Percentiles rank a stretch among this genome's conserved stretches.
Conservation (phyloP, 2,888 invertebrate genomes). For the Labia minor region DNA sequence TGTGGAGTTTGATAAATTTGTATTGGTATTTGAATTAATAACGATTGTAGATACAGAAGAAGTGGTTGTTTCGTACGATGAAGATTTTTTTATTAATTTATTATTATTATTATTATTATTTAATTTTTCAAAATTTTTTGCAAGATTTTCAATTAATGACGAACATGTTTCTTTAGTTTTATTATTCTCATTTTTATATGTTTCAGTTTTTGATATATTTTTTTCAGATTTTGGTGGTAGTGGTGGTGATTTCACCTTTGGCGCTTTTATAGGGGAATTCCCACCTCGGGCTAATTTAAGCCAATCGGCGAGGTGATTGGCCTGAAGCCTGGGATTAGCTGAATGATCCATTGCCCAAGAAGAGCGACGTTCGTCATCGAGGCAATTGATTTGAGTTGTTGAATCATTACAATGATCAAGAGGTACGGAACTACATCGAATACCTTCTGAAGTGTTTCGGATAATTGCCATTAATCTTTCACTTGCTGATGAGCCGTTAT, state of each 20-base stretch:
- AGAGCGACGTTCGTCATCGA: background rate
- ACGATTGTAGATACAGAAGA: background rate
- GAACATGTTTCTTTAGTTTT: background rate
- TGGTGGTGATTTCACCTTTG: background rate
- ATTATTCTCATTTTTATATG: background rate
- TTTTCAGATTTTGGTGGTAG: slow-evolving; percentile 4
- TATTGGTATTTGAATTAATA: too few species aligned
- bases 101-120: too few species aligned
- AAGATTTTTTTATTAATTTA: background rate
- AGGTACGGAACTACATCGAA: background rate
- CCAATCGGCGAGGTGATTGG: slow-evolving; percentile 41
- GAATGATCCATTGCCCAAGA: background rate
- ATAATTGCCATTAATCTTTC: background rate
- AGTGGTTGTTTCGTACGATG: background rate
- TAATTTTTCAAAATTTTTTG: background rate
- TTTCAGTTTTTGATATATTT: too few species aligned
- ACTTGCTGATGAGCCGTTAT: background rate
- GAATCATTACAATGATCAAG: background rate
- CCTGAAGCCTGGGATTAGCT: slow-evolving; percentile 30
- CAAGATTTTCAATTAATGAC: background rate
- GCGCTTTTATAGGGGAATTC: background rate
- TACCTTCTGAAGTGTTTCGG: background rate
- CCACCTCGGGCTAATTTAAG: slow-evolving; percentile 36
- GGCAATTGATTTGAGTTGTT: background rate
- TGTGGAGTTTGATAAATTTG: slow-evolving; percentile 31